Percentiles rank a stretch among this genome's conserved stretches.
These are phyloP conservation scores for Rhorus exstirpatorius DNA, from an alignment of 2,888 invertebrate species.

Conservation along the genomic window DNA sequence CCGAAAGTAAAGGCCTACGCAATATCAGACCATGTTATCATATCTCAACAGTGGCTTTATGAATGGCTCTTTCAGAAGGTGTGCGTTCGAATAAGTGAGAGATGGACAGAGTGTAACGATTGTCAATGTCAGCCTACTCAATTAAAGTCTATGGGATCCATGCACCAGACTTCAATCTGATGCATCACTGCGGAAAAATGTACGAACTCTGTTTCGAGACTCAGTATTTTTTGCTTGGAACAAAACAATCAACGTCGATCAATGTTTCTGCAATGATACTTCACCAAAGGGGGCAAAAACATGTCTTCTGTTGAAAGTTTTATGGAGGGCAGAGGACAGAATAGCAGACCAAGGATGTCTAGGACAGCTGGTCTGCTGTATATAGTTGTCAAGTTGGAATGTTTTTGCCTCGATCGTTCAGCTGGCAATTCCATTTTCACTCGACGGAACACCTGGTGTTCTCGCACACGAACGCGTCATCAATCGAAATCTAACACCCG, in stretches of 20 bases:
- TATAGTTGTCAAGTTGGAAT: conserved; percentile 48
- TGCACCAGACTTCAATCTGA: background rate
- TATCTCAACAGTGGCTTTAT: background rate
- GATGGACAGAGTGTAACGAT: background rate
- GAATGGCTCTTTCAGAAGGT: background rate
- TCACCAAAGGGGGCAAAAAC: background rate
- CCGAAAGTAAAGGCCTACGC: conserved; percentile 28
- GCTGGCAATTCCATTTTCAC: conserved; percentile 58
- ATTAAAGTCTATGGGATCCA: too few relatives aligned
- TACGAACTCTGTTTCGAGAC: background rate
- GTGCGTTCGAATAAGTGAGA: background rate
- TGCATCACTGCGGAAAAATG: background rate
- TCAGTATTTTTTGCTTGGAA: background rate
- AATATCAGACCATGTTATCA: background rate
- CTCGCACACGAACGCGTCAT: conserved; percentile 44
- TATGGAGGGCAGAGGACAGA: conserved; percentile 11
- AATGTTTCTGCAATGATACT: conserved; percentile 27
- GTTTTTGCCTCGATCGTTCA: conserved; percentile 37
- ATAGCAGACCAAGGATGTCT: conserved; percentile 20
- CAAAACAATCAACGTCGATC: conserved; percentile 25
- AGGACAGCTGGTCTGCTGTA: conserved; percentile 30
- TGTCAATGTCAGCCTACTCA: too few relatives aligned
- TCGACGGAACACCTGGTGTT: conserved; percentile 54
- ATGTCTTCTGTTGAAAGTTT: conserved; percentile 32
- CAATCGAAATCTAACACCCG: conserved; percentile 67